Percentiles rank a stretch among this genome's conserved stretches.
phyloP scores from a whole-genome alignment of 2,113 vertebrate species.

The Rhabdornis inornatus region DNA sequence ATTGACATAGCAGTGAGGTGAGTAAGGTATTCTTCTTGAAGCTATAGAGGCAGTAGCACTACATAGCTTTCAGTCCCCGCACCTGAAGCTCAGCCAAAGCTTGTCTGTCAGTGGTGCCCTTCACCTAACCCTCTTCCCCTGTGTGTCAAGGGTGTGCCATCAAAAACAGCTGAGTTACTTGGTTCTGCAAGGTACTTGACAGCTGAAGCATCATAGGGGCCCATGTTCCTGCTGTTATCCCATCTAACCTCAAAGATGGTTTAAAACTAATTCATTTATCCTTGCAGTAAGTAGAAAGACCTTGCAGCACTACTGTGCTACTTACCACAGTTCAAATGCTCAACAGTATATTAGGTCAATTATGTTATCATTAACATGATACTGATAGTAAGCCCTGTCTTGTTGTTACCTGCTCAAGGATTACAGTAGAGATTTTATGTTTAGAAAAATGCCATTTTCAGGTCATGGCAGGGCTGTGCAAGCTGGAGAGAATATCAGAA shows the following conservation, averaged over 20 bases:
- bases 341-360: not conserved
- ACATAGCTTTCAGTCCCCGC: not conserved
- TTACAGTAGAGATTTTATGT: not conserved
- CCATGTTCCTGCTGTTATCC: not conserved
- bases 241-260: not conserved
- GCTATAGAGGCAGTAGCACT: not conserved
- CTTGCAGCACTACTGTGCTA: not conserved
- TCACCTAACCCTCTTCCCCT: not conserved
- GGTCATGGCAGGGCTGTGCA: not conserved
- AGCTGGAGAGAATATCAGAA: not conserved
- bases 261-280: not conserved
- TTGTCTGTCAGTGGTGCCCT: not conserved
- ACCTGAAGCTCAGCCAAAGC: not conserved
- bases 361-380: not conserved
- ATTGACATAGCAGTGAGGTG: rapidly evolving
- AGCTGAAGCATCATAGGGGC: not conserved
- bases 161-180: not conserved
- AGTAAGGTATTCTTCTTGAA: not conserved
- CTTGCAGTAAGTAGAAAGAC: not conserved
- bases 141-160: not conserved
- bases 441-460: not conserved
- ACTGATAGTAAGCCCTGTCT: not conserved
- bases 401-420: not conserved
- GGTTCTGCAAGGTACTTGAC: not conserved
- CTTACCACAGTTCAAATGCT: not conserved